phyloP scores from a whole-genome alignment of 2,888 invertebrate genomes.

The Leptinotarsa peninsularis region DNA sequence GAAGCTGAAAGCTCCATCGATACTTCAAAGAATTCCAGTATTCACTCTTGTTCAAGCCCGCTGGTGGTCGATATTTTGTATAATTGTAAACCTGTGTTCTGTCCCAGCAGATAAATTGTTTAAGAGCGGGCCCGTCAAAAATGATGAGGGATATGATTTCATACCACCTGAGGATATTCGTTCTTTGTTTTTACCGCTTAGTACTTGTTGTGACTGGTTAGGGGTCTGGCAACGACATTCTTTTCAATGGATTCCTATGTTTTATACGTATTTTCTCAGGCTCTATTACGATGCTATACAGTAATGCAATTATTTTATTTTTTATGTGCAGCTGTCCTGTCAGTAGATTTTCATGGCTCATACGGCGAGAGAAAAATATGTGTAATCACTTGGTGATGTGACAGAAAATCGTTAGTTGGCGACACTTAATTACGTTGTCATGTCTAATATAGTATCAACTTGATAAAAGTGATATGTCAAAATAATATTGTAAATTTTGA shows the following conservation, averaged over 20 bases:
- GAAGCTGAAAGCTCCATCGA: slow-evolving; percentile 26
- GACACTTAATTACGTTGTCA: background rate
- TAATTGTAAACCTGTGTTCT: slow-evolving; percentile 59
- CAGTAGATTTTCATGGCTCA: slow-evolving; percentile 10
- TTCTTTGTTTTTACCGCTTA: slow-evolving; percentile 60
- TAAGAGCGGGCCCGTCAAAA: slow-evolving; percentile 56
- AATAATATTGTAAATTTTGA: background rate
- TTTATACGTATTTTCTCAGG: slow-evolving; percentile 46
- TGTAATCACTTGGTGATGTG: slow-evolving; percentile 2
- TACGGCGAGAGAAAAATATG: slow-evolving; percentile 13
- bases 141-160: slow-evolving; percentile 61
- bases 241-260: slow-evolving; percentile 46
- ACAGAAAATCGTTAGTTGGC: slow-evolving; percentile 14
- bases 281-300: slow-evolving; percentile 33
- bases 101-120: slow-evolving; percentile 60
- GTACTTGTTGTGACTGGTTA: slow-evolving; percentile 56
- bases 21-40: slow-evolving; percentile 21
- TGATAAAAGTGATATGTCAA: background rate
- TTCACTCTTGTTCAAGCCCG: slow-evolving; percentile 30
- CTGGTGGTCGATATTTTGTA: slow-evolving; percentile 43
- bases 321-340: slow-evolving; percentile 35
- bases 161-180: slow-evolving; percentile 58
- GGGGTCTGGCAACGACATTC: slow-evolving; percentile 54
- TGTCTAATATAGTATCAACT: background rate
- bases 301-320: slow-evolving; percentile 43